Base-by-base conservation (phyloP, 2,113 vertebrate species). In the Cottus gobio region DNA sequence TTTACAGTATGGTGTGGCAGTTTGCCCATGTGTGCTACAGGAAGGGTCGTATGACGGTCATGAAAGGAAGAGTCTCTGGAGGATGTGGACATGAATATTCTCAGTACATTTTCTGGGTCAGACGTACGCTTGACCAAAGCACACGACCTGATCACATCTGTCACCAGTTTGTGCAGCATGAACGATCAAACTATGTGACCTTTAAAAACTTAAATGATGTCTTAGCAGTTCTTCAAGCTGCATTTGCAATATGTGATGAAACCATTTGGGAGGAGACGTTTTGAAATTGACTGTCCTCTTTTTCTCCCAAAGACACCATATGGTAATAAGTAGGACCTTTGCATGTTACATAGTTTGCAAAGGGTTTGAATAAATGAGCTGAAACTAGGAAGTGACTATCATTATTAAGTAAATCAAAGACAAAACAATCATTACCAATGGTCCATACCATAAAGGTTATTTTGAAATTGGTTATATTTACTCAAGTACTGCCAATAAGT, bases 61-160 rank as follows among this genome's bases (percentile, higher is more conserved):
- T 70, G 82, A 91, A 90, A 89, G 75, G 78, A 82, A 80, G 81
- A 77, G 75, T 54, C 81, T 84, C 83, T 44, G 79, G 54, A 88
- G 90, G 90, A 86, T 58, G 2, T 75, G n/a, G 20, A 86, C 86
- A 93, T 94, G 91, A 92, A 93, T 94, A 94, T 93, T 93, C 92
- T 84, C 77, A 26, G 84, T 82, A 82, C 75, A 88, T 90, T 92
- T 88, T 88, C 88, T 80, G 82, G 90, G 89, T 90, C 87, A 90
- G 75, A 81, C 67, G 56, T 83, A 85, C 82, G 82, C 87, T 75
- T 36, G 12, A 82, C 52, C 77, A 69, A 85, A 91, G 90, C 60
- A 84, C 76, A 39, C 71, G 87, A 89, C 93, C 90, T 73, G 85
- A 85, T 84, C 89, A 85, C 91, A 94, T 92, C 92, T 93, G 92